Conservation (phyloP, 2,113 vertebrate species). For the Dinomys branickii region DNA sequence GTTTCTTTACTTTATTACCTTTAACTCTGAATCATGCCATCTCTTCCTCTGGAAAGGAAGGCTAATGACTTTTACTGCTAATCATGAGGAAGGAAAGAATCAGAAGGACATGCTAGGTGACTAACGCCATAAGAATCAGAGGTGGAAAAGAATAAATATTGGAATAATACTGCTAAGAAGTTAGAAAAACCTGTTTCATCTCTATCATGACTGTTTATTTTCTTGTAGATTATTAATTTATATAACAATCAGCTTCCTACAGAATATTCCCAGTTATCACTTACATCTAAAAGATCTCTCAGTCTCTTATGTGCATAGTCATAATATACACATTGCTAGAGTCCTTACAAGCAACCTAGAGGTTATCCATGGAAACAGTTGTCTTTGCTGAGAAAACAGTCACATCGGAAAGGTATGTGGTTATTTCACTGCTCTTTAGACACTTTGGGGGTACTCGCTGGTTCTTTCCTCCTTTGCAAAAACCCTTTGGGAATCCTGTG, state of each 20-base stretch:
- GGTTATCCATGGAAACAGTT: background rate
- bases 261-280: background rate
- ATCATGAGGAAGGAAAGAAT: background rate
- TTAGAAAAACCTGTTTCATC: constrained; percentile 25
- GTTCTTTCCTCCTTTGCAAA: background rate
- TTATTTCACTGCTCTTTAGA: background rate
- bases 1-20: background rate
- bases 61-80: background rate
- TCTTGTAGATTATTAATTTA: constrained; percentile 18
- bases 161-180: background rate
- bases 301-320: background rate
- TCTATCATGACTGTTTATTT: background rate
- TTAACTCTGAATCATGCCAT: constrained; percentile 33
- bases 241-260: background rate
- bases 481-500: background rate
- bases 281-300: background rate
- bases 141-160: background rate
- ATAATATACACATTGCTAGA: background rate
- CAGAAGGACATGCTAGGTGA: background rate
- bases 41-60: background rate
- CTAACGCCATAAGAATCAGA: background rate
- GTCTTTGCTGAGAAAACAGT: constrained; percentile 16
- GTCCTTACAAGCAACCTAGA: constrained; percentile 15
- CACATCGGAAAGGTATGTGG: background rate
- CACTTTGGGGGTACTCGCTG: background rate